Percentiles rank a stretch among this genome's conserved stretches.
Conservation (phyloP, 2,888 invertebrate genomes). For the Dione juno region DNA sequence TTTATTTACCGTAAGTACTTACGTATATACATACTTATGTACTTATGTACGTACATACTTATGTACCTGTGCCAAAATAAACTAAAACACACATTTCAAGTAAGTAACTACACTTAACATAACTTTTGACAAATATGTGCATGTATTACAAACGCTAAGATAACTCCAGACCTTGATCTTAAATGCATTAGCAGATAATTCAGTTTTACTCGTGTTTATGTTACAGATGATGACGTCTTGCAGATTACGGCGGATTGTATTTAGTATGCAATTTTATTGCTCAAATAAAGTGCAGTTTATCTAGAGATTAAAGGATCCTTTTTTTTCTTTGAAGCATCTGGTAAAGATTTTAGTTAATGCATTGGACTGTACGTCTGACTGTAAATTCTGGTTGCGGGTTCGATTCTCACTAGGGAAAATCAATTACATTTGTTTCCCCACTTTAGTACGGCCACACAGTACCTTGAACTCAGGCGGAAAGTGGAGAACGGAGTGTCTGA, state of each 20-base stretch:
- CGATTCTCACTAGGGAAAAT: neutral
- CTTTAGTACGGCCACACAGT: neutral
- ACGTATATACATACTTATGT: too few relatives aligned
- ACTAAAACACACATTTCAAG: neutral
- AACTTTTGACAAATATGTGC: neutral
- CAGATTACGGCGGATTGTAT: neutral
- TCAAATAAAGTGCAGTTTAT: neutral
- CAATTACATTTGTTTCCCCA: neutral
- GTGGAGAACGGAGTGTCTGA: neutral
- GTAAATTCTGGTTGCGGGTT: neutral
- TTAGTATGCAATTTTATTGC: conserved; percentile 6
- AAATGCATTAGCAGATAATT: conserved; percentile 27
- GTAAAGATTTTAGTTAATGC: neutral
- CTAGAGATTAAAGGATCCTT: neutral
- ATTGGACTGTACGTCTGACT: neutral
- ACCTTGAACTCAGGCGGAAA: neutral
- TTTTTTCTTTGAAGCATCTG: neutral
- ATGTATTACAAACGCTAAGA: conserved; percentile 14
- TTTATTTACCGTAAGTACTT: too few relatives aligned
- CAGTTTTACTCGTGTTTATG: conserved; percentile 19
- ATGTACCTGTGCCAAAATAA: too few relatives aligned
- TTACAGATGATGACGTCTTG: conserved; percentile 19
- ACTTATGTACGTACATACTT: too few relatives aligned
- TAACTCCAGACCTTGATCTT: conserved; percentile 22
- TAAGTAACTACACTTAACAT: neutral